Evolutionary conservation across 2,113 vertebrate species (phyloP).

Genomic region (Regulus satrapa): DNA sequence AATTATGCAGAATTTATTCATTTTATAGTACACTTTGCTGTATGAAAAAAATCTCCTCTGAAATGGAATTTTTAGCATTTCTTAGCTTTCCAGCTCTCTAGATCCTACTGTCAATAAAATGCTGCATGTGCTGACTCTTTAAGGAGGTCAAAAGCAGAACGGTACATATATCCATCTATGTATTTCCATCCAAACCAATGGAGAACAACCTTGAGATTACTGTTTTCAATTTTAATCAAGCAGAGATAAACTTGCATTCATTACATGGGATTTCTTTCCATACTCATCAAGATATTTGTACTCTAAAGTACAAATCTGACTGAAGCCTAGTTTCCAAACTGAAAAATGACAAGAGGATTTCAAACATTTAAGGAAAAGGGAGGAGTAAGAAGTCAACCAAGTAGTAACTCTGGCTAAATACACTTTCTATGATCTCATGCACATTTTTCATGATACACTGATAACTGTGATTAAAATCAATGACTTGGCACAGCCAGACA

Average conservation of each 20-base stretch:
- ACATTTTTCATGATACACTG: neutral
- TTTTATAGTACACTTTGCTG: neutral
- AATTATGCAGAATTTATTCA: neutral
- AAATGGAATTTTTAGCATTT: neutral
- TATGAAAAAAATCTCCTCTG: neutral
- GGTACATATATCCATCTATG: neutral
- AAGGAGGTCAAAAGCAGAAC: neutral
- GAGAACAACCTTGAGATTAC: neutral
- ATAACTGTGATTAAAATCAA: neutral
- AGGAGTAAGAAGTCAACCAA: neutral
- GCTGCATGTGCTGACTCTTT: neutral
- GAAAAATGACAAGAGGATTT: neutral
- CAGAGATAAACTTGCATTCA: neutral
- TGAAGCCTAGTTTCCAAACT: neutral
- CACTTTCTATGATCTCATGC: neutral
- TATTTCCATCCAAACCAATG: neutral
- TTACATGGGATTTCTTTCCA: neutral
- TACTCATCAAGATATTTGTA: neutral
- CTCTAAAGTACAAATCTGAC: neutral
- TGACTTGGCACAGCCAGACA: neutral
- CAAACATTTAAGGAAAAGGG: neutral
- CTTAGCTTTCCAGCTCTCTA: neutral
- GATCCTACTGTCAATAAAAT: neutral
- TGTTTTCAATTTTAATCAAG: neutral
- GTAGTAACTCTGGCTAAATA: neutral